Evolutionary conservation across 2,797 vertebrate species (phyloP), one percentile per base, ranked within the genome.

Genomic region (Mus spretus): DNA sequence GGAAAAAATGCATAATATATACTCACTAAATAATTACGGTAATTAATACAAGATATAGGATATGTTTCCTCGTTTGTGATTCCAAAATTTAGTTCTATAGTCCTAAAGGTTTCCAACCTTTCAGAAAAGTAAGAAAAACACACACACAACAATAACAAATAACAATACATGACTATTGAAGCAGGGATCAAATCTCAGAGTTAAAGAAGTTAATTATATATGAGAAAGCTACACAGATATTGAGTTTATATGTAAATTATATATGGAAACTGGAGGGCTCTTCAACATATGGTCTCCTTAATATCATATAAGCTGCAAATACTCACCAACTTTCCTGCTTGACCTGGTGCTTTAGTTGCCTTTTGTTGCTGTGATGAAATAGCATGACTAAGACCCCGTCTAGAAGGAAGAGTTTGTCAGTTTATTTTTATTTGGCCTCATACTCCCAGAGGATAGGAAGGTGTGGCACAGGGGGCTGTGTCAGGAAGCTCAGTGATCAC

Each of bases 11-110:
- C 97, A 97, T 95, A 97, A 96, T 97, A 95, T 98, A 98, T 81
- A 97, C 80, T 98, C 97, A 98, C 98, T 98, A 98, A 98, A 98
- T 98, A 98, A 97, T 96, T 89, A 92, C 75, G 61, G 24, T 95
- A 88, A 96, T 93, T 98, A 96, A 97, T 92, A 80, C 84, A 97
- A 98, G 70, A 86, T 95, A 98, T 97, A 96, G 89, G 91, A 98
- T 97, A 95, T 91, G 55, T 44, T 57, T 95, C 96, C 82, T 96
- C 34, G 57, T 98, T 94, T 97, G 93, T 4, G 10, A 95, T 95
- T 97, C 97, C 11, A 81, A 96, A 98, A 94, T 95, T 96, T 78
- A 91, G 59, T 93, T 97, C 34, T 97, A 3, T 93, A 67, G 40
- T 96, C 96, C 94, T 97, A 91, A 97, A 97, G 94, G 96, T 97